phyloP scores from a whole-genome alignment of 2,797 vertebrate genomes.

The Trematomus bernacchii region DNA sequence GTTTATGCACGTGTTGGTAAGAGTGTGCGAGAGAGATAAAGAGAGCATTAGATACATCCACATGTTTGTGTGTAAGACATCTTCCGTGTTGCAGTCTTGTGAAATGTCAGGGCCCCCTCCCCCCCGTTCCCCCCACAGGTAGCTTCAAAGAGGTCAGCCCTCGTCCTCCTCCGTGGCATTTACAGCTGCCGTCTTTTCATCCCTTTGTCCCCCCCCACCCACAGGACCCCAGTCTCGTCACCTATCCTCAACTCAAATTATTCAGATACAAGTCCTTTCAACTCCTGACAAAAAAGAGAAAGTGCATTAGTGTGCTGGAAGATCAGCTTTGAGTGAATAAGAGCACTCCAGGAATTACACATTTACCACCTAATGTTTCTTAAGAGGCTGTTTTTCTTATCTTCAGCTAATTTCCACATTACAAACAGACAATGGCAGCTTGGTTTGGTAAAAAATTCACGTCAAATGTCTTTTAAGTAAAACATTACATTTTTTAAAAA shows the following conservation, averaged over 20 bases:
- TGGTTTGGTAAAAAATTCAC: neutral
- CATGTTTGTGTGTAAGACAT: constrained; percentile 48
- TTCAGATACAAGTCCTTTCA: constrained; percentile 41
- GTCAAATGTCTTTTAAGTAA: neutral
- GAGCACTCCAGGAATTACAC: neutral
- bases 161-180: constrained; percentile 70
- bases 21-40: constrained; percentile 6
- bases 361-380: neutral
- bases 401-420: constrained; percentile 1
- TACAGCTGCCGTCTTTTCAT: constrained; percentile 69
- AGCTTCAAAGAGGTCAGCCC: constrained; percentile 73
- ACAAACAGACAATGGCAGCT: neutral
- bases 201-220: constrained; percentile 24
- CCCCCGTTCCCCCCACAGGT: constrained; percentile 67
- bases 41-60: constrained; percentile 31
- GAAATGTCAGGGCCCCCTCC: constrained; percentile 80
- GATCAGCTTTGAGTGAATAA: constrained; percentile 15
- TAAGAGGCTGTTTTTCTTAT: constrained; percentile 3
- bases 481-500: neutral
- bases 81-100: constrained; percentile 33
- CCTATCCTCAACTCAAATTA: constrained; percentile 41
- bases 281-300: constrained; percentile 16
- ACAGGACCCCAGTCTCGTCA: constrained; percentile 47
- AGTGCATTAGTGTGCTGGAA: constrained; percentile 13
- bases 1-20: neutral